Conservation (phyloP, 2,888 invertebrate species). For the Aphelenchoides bicaudatus region DNA sequence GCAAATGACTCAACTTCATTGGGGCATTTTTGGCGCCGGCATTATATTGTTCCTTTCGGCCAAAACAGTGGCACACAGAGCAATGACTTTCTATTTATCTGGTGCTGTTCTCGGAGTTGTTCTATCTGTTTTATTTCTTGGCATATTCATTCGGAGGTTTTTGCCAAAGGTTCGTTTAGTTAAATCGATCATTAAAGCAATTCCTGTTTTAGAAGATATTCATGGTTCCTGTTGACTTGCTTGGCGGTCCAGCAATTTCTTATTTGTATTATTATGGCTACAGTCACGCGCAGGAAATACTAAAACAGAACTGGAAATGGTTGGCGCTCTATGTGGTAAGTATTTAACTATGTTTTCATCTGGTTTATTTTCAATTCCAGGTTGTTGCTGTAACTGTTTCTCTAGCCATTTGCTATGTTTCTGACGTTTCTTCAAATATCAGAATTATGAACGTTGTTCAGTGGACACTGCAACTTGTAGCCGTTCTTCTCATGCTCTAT, state of each 20-base stretch:
- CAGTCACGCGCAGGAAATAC: not conserved
- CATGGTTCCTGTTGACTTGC: constrained; percentile 9
- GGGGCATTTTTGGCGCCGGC: not conserved
- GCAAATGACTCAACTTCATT: too few relatives aligned
- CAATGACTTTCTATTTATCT: constrained; percentile 5
- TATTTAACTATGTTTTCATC: not conserved
- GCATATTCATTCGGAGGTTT: constrained; percentile 14
- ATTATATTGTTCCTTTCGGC: not conserved
- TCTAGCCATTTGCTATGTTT: constrained; percentile 11
- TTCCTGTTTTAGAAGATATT: constrained; percentile 11
- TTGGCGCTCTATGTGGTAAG: constrained; percentile 4
- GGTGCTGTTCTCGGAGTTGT: constrained; percentile 13
- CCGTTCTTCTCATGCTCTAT: constrained; percentile 4
- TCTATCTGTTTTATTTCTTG: constrained; percentile 11
- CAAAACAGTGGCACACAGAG: not conserved
- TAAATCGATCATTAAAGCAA: not conserved
- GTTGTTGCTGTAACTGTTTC: constrained; percentile 3
- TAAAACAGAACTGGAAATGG: not conserved
- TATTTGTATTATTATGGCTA: constrained; percentile 17
- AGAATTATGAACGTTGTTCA: constrained; percentile 12
- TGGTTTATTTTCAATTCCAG: not conserved
- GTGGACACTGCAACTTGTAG: constrained; percentile 10
- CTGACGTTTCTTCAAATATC: constrained; percentile 12
- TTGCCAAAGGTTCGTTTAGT: not conserved
- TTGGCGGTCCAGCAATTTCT: constrained; percentile 7